These are phyloP conservation scores for Amiota communis DNA, from an alignment of 2,888 invertebrate genomes.

Conservation along the genomic window DNA sequence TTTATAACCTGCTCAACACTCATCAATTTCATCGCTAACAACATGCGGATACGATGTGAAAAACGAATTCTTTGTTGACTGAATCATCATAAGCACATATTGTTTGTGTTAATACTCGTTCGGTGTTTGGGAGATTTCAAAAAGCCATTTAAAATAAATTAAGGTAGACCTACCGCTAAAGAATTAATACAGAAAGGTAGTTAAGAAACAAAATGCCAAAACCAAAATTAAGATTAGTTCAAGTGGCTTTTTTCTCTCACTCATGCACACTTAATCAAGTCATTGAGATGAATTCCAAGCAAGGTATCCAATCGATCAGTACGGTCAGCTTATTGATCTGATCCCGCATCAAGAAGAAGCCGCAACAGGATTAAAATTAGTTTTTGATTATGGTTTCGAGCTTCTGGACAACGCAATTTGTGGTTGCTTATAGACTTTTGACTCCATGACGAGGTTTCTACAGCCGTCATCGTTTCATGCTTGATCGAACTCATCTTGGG, in stretches of 20 bases:
- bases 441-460: background rate
- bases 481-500: background rate
- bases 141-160: conserved; percentile 67
- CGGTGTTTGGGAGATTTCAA: conserved; percentile 56
- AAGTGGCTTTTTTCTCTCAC: background rate
- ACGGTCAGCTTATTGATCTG: conserved; percentile 58
- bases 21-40: conserved; percentile 65
- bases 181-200: conserved; percentile 35
- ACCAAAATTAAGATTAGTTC: background rate
- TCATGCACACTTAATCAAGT: background rate
- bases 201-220: background rate
- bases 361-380: conserved; percentile 73
- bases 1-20: conserved; percentile 67
- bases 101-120: conserved; percentile 26
- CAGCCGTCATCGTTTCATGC: conserved; percentile 18
- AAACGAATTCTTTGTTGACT: conserved; percentile 44
- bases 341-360: conserved; percentile 64
- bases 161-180: conserved; percentile 64
- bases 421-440: conserved; percentile 42
- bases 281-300: background rate
- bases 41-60: conserved; percentile 67
- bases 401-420: conserved; percentile 74
- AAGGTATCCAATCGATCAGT: conserved; percentile 39
- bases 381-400: conserved; percentile 74
- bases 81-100: conserved; percentile 50